phyloP scores from a whole-genome alignment of 2,113 vertebrate species.

The Plotosus lineatus region DNA sequence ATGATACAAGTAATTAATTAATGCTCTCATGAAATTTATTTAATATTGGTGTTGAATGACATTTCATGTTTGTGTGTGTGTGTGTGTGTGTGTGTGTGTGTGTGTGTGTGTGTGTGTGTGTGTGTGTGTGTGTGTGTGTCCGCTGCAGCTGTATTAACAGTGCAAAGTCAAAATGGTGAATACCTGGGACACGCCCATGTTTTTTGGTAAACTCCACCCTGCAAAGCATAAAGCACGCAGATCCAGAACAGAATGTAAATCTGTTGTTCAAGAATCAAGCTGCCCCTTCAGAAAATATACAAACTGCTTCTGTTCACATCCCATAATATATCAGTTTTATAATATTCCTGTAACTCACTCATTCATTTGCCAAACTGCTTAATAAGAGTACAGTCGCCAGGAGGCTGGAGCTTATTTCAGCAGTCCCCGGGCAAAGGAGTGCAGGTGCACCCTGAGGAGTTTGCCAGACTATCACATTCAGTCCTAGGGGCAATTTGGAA shows the following conservation, averaged over 20 bases:
- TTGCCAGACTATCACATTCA: too few species aligned
- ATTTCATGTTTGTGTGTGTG: not conserved
- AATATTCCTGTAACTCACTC: not conserved
- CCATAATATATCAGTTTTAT: not conserved
- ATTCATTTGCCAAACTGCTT: too few species aligned
- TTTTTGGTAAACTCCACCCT: not conserved
- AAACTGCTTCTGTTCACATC: not conserved
- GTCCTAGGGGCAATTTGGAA: too few species aligned
- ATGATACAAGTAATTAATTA: conserved; percentile 15
- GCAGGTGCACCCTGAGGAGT: too few species aligned
- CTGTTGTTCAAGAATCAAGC: not conserved
- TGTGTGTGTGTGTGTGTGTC: not conserved
- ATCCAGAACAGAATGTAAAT: not conserved
- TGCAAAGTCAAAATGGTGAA: not conserved
- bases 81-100: not conserved
- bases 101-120: not conserved
- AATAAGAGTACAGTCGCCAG: too few species aligned
- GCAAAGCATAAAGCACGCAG: not conserved
- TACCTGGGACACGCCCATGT: not conserved
- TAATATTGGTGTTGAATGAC: not conserved
- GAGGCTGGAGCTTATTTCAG: too few species aligned
- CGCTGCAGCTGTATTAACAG: too few species aligned
- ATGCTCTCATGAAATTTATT: conserved; percentile 2
- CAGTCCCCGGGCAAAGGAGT: too few species aligned
- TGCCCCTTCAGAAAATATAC: not conserved